phyloP scores from a whole-genome alignment of 2,797 vertebrate genomes.

The Lithobates pipiens region DNA sequence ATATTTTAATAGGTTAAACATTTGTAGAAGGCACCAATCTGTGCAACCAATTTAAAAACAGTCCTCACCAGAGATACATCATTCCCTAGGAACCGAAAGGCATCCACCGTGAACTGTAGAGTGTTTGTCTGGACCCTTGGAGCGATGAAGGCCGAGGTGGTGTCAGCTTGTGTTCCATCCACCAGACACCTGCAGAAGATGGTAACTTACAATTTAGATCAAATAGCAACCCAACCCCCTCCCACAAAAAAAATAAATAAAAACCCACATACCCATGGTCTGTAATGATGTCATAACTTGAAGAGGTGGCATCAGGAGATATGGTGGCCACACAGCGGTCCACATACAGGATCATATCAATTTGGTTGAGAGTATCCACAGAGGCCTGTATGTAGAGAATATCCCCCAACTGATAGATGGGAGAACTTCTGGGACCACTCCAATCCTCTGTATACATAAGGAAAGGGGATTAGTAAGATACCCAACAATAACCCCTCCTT shows the following conservation, averaged over 20 bases:
- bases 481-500: too few species aligned
- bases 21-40: background rate
- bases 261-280: constrained; percentile 61
- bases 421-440: constrained; percentile 59
- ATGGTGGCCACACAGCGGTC: constrained; percentile 73
- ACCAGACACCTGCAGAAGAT: constrained; percentile 69
- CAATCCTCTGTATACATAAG: constrained; percentile 70
- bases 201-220: background rate
- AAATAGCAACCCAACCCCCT: background rate
- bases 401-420: constrained; percentile 72
- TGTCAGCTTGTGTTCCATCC: constrained; percentile 67
- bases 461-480: background rate
- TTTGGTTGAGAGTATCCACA: constrained; percentile 62
- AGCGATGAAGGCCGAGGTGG: constrained; percentile 66
- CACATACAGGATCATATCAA: constrained; percentile 68
- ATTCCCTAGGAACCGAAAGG: constrained; percentile 69
- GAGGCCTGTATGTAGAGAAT: constrained; percentile 68
- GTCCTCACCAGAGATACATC: constrained; percentile 61
- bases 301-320: constrained; percentile 55
- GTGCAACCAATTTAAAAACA: background rate
- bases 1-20: background rate
- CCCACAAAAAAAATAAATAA: too few species aligned
- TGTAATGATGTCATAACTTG: constrained; percentile 63
- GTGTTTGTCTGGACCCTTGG: constrained; percentile 64
- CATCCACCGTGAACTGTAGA: constrained; percentile 69